These are phyloP conservation scores for Muscidifurax raptorellus DNA, from an alignment of 1,140 invertebrate genomes.

Conservation along the genomic window DNA sequence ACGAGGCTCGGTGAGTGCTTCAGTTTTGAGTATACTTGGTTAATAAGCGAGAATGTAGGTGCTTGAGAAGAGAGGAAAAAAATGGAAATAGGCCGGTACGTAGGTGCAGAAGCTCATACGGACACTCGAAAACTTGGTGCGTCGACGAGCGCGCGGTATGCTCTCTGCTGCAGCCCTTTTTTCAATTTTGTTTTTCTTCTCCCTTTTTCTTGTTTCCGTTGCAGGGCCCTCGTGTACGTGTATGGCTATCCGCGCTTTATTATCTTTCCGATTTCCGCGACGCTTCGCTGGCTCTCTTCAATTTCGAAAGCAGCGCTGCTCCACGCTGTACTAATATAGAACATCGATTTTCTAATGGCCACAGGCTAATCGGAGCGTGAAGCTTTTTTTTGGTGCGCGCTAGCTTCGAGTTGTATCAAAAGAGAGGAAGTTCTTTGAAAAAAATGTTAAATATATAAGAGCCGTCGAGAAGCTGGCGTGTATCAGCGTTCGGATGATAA, in stretches of 20 bases:
- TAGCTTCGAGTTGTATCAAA: not conserved
- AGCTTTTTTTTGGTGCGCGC: not conserved
- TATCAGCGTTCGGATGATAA: no score
- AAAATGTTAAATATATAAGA: no score
- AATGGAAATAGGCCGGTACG: not conserved
- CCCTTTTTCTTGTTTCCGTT: constrained; percentile 7
- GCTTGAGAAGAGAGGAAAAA: not conserved
- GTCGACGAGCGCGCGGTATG: not conserved
- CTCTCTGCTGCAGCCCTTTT: not conserved
- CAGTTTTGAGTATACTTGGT: not conserved
- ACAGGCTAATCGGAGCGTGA: constrained; percentile 13
- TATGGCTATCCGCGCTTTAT: not conserved
- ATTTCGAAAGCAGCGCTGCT: constrained; percentile 39
- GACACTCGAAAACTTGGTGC: constrained; percentile 35
- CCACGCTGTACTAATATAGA: constrained; percentile 5
- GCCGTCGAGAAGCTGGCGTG: no score
- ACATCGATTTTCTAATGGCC: constrained; percentile 35
- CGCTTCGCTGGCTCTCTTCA: not conserved
- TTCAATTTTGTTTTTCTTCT: constrained; percentile 17
- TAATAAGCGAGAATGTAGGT: not conserved
- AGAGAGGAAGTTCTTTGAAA: constrained; percentile 5
- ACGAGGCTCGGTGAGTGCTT: constrained; percentile 78
- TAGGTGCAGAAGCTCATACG: not conserved
- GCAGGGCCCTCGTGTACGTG: not conserved
- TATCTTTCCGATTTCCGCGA: constrained; percentile 9